Base-by-base conservation (phyloP, 2,797 vertebrate genomes). In the Buphagus erythrorhynchus region DNA sequence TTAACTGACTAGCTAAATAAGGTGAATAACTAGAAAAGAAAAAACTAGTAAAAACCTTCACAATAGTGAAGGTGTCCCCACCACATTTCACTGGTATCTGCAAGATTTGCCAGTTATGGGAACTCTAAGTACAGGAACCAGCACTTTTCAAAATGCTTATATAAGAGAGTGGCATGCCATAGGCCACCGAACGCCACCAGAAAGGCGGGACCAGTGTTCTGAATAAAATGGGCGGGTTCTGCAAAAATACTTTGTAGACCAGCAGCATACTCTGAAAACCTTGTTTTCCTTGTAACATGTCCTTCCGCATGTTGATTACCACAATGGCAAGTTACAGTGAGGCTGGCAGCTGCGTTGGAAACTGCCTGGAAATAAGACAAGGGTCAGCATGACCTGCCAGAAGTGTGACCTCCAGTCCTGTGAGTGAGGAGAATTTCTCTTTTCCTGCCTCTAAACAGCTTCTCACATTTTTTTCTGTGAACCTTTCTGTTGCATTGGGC, bases 141-240 rank as follows among this genome's bases (percentile, higher is more conserved):
- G 16, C 7, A 20, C 5, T 20, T 52, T 58, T 68, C 38, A 21
- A 77, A 77, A 33, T 16, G n/a, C 1, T 52, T 45, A 13, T 45
- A 0, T 42, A 21, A 36, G 22, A 38, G 14, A 24, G 33, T 45
- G 25, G 2, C 46, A 42, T 11, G 21, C 24, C 31, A 42, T 29
- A 36, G 36, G 21, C 17, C 18, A 9, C 0, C 0, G 45, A n/a
- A 9, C 7, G n/a, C 21, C 42, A 45, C 5, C 21, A 46, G 57
- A 40, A 63, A 81, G 69, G 52, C 6, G 6, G 59, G n/a, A 33
- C 13, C 51, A 38, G 29, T 0, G 4, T 33, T 73, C 18, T 33
- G 19, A 69, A 57, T 38, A 75, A 86, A 80, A 79, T 4, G 25
- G 16, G 16, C 1, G 1, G 4, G 14, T 19, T 59, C 20, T 36